Evolutionary conservation across 2,888 invertebrate genomes (phyloP).

Genomic region (Sepiola atlantica): DNA sequence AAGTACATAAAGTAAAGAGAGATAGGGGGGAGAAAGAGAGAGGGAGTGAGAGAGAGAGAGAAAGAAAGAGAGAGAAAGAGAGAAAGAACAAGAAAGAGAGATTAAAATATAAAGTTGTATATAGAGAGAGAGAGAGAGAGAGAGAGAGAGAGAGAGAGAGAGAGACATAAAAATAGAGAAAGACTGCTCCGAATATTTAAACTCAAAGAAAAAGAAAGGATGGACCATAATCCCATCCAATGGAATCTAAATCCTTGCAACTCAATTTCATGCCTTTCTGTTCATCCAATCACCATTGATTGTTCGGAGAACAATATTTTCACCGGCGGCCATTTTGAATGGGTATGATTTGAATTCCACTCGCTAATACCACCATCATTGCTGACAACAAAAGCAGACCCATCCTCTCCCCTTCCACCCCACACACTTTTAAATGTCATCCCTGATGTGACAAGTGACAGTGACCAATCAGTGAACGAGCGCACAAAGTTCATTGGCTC

Average conservation of each 20-base stretch:
- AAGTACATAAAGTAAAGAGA: neutral
- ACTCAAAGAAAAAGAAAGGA: neutral
- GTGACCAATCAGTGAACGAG: neutral
- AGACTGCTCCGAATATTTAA: no score
- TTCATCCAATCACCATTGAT: neutral
- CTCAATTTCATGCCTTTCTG: neutral
- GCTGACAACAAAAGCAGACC: neutral
- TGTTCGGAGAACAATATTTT: neutral
- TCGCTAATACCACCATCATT: no score
- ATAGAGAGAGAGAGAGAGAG: neutral
- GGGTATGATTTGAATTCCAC: neutral
- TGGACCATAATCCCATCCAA: neutral
- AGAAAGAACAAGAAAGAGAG: neutral
- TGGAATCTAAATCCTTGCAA: neutral
- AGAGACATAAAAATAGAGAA: neutral
- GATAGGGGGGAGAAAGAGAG: neutral
- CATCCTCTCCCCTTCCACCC: neutral
- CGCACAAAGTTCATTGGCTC: neutral
- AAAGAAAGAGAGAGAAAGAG: neutral
- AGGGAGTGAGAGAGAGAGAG: neutral
- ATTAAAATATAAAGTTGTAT: neutral
- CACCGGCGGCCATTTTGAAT: neutral
- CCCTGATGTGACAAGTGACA: constrained; percentile 32
- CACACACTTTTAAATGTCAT: neutral
- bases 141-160: neutral